Evolutionary conservation across 2,113 vertebrate species (phyloP).

Genomic region (Cercopithecus mona): DNA sequence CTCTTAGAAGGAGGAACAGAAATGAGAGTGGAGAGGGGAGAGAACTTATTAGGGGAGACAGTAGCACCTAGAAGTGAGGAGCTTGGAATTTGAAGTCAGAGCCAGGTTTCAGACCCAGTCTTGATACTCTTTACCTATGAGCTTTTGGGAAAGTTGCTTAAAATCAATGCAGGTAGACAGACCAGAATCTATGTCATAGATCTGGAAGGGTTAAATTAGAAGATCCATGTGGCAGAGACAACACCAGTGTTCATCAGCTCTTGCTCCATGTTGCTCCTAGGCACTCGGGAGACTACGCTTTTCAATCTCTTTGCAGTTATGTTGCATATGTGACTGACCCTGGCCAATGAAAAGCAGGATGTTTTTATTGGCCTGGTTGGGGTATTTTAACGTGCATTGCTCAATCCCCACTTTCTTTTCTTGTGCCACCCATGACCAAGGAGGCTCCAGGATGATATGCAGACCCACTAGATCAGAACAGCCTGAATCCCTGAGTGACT

Average conservation of each 20-base stretch:
- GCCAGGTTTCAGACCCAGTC: not conserved
- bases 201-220: not conserved
- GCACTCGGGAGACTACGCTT: rapidly evolving
- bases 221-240: not conserved
- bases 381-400: not conserved
- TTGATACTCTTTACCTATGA: not conserved
- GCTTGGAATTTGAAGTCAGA: not conserved
- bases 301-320: not conserved
- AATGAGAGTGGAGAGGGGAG: not conserved
- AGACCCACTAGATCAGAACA: too few relatives aligned
- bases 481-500: not conserved
- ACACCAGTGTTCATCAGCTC: not conserved
- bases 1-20: not conserved
- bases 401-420: not conserved
- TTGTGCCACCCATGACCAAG: not conserved
- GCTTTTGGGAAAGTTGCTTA: not conserved
- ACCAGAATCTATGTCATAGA: not conserved
- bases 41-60: rapidly evolving
- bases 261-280: not conserved
- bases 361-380: not conserved
- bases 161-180: not conserved
- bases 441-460: not conserved
- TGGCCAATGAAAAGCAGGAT: not conserved
- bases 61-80: rapidly evolving
- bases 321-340: not conserved